Evolutionary conservation across 2,888 invertebrate genomes (phyloP).

Genomic region (Odontocerum albicorne): DNA sequence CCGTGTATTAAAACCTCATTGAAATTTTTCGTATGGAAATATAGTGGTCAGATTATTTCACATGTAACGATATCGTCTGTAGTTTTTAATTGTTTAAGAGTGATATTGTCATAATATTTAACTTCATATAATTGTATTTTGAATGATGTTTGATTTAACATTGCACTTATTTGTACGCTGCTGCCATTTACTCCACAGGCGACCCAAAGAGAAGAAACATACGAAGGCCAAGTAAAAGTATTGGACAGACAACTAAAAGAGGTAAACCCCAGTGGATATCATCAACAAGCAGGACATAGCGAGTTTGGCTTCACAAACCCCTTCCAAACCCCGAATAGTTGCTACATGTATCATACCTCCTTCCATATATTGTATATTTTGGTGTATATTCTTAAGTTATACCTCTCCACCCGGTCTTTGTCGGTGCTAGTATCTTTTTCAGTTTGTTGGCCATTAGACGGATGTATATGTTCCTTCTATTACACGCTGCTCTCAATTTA

Average conservation of each 20-base stretch:
- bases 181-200: slow-evolving; percentile 66
- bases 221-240: slow-evolving; percentile 87
- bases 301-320: slow-evolving; percentile 22
- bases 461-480: slow-evolving; percentile 11
- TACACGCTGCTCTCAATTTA: too few relatives aligned
- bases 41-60: not conserved
- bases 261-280: slow-evolving; percentile 62
- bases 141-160: slow-evolving; percentile 20
- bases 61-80: not conserved
- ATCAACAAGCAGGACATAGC: slow-evolving; percentile 28
- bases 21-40: not conserved
- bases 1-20: not conserved
- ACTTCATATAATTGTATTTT: not conserved
- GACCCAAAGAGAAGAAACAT: slow-evolving; percentile 93
- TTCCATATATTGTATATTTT: slow-evolving; percentile 10
- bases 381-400: not conserved
- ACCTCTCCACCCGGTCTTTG: slow-evolving; percentile 5
- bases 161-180: slow-evolving; percentile 32
- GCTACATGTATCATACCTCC: not conserved
- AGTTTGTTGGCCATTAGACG: slow-evolving; percentile 9
- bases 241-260: slow-evolving; percentile 90
- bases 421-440: slow-evolving; percentile 27
- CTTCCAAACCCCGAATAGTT: not conserved
- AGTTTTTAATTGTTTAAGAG: not conserved
- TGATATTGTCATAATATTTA: slow-evolving; percentile 3